Percentiles rank a stretch among this genome's conserved stretches.
Conservation (phyloP, 2,797 vertebrate genomes). For the Pampus argenteus region DNA sequence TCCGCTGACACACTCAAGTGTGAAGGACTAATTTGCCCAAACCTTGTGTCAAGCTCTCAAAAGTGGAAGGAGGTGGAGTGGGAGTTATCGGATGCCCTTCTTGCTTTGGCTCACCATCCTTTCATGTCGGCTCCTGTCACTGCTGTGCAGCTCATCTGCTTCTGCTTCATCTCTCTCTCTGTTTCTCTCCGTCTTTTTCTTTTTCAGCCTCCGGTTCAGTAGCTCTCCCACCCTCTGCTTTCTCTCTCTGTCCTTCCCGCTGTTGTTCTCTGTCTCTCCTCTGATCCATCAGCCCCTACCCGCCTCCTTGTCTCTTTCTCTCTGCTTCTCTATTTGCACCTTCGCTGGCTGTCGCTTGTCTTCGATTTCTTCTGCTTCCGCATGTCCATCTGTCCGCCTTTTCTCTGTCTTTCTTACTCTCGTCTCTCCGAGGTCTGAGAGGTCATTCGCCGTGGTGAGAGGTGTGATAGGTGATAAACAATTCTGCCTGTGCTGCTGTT, state of each 20-base stretch:
- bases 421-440: conserved; percentile 30
- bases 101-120: conserved; percentile 40
- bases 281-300: conserved; percentile 51
- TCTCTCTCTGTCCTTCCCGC: conserved; percentile 11
- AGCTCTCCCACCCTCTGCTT: conserved; percentile 29
- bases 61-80: conserved; percentile 55
- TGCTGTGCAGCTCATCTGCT: conserved; percentile 35
- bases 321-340: conserved; percentile 62
- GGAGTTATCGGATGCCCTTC: conserved; percentile 50
- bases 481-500: conserved; percentile 59
- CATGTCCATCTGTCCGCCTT: conserved; percentile 53
- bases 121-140: conserved; percentile 54
- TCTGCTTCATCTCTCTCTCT: conserved; percentile 36
- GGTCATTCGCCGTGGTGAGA: conserved; percentile 54
- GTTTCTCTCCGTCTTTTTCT: conserved; percentile 30
- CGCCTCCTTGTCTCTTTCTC: conserved; percentile 41
- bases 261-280: conserved; percentile 33
- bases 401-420: conserved; percentile 37
- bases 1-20: conserved; percentile 76
- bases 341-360: conserved; percentile 27
- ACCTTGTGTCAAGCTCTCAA: conserved; percentile 64
- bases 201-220: conserved; percentile 41
- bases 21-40: conserved; percentile 77
- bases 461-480: conserved; percentile 71
- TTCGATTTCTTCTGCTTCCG: conserved; percentile 46